Conservation (phyloP, 37 sponge, comb jelly and placozoan genomes). For the Tethya wilhelma region DNA sequence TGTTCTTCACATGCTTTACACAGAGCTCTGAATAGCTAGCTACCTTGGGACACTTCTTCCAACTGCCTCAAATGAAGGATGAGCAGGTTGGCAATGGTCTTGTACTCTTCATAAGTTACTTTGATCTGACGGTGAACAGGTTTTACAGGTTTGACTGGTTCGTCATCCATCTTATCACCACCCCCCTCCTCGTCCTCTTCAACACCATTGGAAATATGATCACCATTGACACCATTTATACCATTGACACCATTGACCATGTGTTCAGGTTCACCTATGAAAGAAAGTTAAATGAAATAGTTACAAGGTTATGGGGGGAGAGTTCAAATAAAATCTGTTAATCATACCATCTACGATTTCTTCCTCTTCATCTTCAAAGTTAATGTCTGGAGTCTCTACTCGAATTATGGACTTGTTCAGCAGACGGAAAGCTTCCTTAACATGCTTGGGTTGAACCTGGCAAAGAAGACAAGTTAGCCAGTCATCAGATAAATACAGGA, state of each 20-base stretch:
- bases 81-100: conserved; percentile 90
- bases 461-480: neutral
- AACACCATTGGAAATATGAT: neutral
- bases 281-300: neutral
- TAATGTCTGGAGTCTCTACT: conserved; percentile 97
- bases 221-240: conserved; percentile 1
- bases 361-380: conserved; percentile 81
- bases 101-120: conserved; percentile 96
- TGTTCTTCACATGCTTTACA: neutral
- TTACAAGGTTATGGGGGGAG: neutral
- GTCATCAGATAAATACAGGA: neutral
- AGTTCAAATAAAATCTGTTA: neutral
- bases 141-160: conserved; percentile 16
- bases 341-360: conserved; percentile 13
- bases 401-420: conserved; percentile 95
- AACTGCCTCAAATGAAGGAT: conserved; percentile 84
- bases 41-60: conserved; percentile 70
- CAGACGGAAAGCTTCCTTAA: conserved; percentile 96
- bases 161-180: conserved; percentile 9
- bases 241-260: conserved; percentile 23
- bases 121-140: conserved; percentile 43
- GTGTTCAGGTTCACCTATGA: neutral
- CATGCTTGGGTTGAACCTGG: conserved; percentile 88
- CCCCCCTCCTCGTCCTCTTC: neutral
- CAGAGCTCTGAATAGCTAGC: neutral